These are phyloP conservation scores for Apotomis turbidana DNA, from an alignment of 2,888 invertebrate species.

Conservation along the genomic window DNA sequence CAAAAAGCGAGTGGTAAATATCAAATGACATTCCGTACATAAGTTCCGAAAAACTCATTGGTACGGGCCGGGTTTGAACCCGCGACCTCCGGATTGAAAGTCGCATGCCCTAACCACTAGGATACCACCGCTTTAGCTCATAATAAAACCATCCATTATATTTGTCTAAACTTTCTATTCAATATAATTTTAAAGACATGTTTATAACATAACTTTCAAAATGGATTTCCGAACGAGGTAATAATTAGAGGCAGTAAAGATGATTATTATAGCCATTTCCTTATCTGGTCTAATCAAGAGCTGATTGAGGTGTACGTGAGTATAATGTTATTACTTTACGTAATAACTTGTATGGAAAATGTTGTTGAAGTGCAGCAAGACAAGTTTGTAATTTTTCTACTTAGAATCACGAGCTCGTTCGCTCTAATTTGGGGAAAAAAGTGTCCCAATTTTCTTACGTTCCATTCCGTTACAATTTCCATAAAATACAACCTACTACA, in stretches of 20 bases:
- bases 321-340: constrained; percentile 28
- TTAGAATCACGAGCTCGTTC: too few relatives aligned
- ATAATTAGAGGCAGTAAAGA: constrained; percentile 29
- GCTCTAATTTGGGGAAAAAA: too few relatives aligned
- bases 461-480: too few relatives aligned
- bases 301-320: constrained; percentile 24
- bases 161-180: background rate
- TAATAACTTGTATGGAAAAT: constrained; percentile 29
- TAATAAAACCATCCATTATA: background rate
- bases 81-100: too few relatives aligned
- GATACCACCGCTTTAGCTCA: too few relatives aligned
- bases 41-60: too few relatives aligned
- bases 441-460: too few relatives aligned
- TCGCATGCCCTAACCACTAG: too few relatives aligned
- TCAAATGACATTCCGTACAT: too few relatives aligned
- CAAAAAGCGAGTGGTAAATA: too few relatives aligned
- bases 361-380: background rate
- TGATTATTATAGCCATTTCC: constrained; percentile 29
- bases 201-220: constrained; percentile 19
- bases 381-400: constrained; percentile 6
- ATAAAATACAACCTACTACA: too few relatives aligned
- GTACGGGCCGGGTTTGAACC: too few relatives aligned
- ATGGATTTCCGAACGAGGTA: background rate
- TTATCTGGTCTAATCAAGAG: constrained; percentile 27
- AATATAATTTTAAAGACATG: background rate